phyloP scores from a whole-genome alignment of 92 coral and sea anemone species.

The Plumapathes pennacea region DNA sequence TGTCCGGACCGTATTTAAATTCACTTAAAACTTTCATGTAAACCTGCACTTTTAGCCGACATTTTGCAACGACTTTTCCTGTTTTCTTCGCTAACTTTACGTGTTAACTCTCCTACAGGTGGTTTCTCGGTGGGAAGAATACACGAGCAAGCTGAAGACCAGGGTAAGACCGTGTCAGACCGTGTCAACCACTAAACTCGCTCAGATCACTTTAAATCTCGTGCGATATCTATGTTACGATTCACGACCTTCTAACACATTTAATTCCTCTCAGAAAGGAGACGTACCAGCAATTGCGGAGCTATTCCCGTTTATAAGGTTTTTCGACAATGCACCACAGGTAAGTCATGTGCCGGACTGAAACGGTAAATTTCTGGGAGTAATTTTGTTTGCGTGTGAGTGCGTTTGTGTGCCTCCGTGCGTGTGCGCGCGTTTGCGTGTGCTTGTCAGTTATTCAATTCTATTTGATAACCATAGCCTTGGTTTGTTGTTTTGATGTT shows the following conservation, averaged over 20 bases:
- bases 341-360: constrained; percentile 10
- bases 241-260: too few relatives aligned
- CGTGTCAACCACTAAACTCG: background rate
- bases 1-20: too few relatives aligned
- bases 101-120: constrained; percentile 49
- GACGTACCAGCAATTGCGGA: constrained; percentile 84
- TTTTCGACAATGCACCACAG: constrained; percentile 97
- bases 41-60: too few relatives aligned
- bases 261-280: constrained; percentile 64
- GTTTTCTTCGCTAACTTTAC: background rate
- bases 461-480: too few relatives aligned
- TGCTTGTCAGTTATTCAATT: too few relatives aligned
- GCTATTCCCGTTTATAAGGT: constrained; percentile 85
- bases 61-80: background rate
- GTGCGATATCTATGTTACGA: too few relatives aligned
- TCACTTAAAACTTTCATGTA: too few relatives aligned
- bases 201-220: background rate
- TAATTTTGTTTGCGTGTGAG: background rate
- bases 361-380: background rate
- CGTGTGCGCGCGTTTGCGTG: too few relatives aligned
- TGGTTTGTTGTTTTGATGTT: background rate
- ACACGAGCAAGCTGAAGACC: constrained; percentile 78
- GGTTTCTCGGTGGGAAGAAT: constrained; percentile 98
- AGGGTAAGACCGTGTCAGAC: constrained; percentile 39
- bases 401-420: too few relatives aligned